Conservation (phyloP, 2,888 invertebrate species). For the Tenthredo mesomela region DNA sequence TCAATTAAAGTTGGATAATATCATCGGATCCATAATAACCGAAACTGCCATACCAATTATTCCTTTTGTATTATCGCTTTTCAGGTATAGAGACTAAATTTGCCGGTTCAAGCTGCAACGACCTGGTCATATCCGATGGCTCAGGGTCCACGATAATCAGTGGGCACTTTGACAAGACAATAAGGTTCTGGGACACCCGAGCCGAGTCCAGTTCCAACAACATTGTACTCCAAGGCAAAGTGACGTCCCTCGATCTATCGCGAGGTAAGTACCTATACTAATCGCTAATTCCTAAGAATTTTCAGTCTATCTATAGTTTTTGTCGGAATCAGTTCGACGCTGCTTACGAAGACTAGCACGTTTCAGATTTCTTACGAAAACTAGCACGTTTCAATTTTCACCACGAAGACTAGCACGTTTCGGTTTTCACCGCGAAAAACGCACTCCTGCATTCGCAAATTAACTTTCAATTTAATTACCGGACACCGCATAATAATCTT, state of each 20-base stretch:
- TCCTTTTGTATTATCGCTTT: constrained; percentile 59
- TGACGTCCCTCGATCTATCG: constrained; percentile 96
- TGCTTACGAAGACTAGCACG: too few relatives aligned
- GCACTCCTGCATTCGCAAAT: too few relatives aligned
- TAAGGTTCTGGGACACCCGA: constrained; percentile 98
- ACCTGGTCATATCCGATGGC: constrained; percentile 94
- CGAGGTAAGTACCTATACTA: constrained; percentile 86
- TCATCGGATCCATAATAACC: background rate
- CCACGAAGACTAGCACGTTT: too few relatives aligned
- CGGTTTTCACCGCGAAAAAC: too few relatives aligned
- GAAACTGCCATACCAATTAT: background rate
- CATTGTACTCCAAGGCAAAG: constrained; percentile 93
- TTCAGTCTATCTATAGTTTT: background rate
- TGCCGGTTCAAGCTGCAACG: constrained; percentile 98
- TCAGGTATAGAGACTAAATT: constrained; percentile 94
- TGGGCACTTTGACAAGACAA: constrained; percentile 98
- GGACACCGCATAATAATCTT: too few relatives aligned
- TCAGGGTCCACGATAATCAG: constrained; percentile 95
- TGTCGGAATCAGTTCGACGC: too few relatives aligned
- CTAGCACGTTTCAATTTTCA: too few relatives aligned
- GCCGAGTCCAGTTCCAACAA: constrained; percentile 92
- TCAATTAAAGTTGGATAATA: background rate
- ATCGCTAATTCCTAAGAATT: background rate
- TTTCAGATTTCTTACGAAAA: too few relatives aligned
- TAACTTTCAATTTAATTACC: too few relatives aligned